A percentile compares a stretch with the other conserved stretches of the same genome.
Evolutionary conservation across 37 sponge, comb jelly and placozoan species (phyloP).

Genomic region (Spongia lamella): DNA sequence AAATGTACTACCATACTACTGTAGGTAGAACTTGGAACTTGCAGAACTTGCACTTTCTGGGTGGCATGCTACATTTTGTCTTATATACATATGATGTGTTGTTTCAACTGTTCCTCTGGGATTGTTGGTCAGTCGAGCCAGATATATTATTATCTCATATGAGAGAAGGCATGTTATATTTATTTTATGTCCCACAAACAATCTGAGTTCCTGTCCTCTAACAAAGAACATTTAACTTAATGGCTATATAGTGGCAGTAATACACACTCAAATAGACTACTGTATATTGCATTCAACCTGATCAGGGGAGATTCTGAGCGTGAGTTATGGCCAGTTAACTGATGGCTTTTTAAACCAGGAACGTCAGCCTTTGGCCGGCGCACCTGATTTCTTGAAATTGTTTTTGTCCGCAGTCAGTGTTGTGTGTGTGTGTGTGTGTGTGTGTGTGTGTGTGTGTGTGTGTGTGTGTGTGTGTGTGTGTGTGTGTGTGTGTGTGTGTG

Average conservation of each 20-base stretch:
- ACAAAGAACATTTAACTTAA: slow-evolving; percentile 54
- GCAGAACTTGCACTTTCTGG: slow-evolving; percentile 67
- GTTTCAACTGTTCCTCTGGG: slow-evolving; percentile 55
- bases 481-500: too few species aligned
- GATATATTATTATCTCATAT: slow-evolving; percentile 36
- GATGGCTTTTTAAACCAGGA: slow-evolving; percentile 42
- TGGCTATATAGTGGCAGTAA: slow-evolving; percentile 7
- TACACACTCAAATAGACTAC: slow-evolving; percentile 22
- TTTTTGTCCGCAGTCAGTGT: too few species aligned
- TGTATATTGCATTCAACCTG: slow-evolving; percentile 62
- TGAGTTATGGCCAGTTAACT: slow-evolving; percentile 31
- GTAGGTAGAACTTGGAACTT: neutral
- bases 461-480: too few species aligned
- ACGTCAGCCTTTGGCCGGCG: too few species aligned
- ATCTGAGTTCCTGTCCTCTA: neutral
- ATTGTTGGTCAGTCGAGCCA: slow-evolving; percentile 38
- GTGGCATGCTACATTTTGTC: too few species aligned
- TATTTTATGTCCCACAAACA: neutral
- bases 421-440: too few species aligned
- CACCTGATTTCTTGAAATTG: too few species aligned
- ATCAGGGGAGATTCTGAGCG: slow-evolving; percentile 50
- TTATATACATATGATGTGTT: too few species aligned
- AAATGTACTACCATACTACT: too few species aligned
- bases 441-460: too few species aligned
- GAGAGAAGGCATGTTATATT: slow-evolving; percentile 26